These are phyloP conservation scores for Otolemur garnettii DNA, from an alignment of 2,113 vertebrate species.

Conservation along the genomic window DNA sequence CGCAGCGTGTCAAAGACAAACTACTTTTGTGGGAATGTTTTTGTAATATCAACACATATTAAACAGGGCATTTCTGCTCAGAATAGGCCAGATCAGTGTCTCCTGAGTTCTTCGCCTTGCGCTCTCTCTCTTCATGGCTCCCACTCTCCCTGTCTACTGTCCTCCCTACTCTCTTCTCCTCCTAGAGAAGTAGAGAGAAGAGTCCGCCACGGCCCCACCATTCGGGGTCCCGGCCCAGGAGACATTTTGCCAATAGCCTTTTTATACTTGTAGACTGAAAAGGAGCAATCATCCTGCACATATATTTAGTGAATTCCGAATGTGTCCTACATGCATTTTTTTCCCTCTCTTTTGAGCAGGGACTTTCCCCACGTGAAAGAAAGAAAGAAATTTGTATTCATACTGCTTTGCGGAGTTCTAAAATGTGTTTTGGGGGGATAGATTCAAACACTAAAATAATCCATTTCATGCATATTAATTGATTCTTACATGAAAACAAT, in stretches of 20 bases:
- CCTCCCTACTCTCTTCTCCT: background rate
- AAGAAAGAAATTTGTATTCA: slow-evolving; percentile 76
- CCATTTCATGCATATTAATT: slow-evolving; percentile 81
- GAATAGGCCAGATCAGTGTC: background rate
- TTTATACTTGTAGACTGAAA: background rate
- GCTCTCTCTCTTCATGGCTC: background rate
- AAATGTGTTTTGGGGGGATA: slow-evolving; percentile 76
- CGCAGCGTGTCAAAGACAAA: background rate
- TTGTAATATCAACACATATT: slow-evolving; percentile 28
- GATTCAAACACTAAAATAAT: slow-evolving; percentile 79
- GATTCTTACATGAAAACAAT: slow-evolving; percentile 78
- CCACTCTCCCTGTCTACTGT: too few relatives aligned
- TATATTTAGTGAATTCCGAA: slow-evolving; percentile 34
- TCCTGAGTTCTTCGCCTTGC: background rate
- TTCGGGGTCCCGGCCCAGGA: background rate
- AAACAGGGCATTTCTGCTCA: slow-evolving; percentile 15
- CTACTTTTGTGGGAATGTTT: background rate
- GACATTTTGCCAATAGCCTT: background rate
- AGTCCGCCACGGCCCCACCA: background rate
- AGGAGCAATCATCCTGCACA: background rate
- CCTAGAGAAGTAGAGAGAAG: background rate
- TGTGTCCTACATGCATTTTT: background rate
- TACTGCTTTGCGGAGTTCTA: slow-evolving; percentile 66
- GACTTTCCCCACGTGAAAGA: slow-evolving; percentile 59
- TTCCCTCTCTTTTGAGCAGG: background rate